Evolutionary conservation across 2,888 invertebrate genomes (phyloP).

Genomic region (Listrodromus nycthemerus): DNA sequence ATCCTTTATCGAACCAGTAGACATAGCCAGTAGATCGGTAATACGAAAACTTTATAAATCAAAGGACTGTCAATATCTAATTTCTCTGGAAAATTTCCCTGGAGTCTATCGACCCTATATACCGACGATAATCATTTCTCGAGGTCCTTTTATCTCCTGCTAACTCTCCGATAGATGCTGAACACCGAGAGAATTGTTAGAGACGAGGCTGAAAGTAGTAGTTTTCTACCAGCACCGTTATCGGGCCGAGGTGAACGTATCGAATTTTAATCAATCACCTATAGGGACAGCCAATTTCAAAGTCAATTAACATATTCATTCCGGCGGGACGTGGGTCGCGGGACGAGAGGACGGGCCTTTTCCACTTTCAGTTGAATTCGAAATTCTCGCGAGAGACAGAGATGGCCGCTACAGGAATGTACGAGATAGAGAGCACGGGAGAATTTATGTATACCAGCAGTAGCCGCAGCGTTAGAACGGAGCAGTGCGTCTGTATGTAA

Average conservation of each 20-base stretch:
- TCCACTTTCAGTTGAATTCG: constrained; percentile 65
- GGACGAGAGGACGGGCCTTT: constrained; percentile 54
- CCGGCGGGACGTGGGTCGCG: constrained; percentile 65
- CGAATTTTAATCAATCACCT: constrained; percentile 84
- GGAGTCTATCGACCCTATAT: constrained; percentile 26
- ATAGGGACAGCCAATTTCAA: constrained; percentile 81
- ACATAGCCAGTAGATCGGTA: neutral
- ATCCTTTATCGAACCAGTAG: neutral
- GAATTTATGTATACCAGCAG: constrained; percentile 55
- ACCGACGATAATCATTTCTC: constrained; percentile 50
- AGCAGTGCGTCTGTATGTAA: constrained; percentile 5
- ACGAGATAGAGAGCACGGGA: constrained; percentile 46
- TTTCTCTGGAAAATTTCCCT: constrained; percentile 58
- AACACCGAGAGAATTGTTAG: constrained; percentile 58
- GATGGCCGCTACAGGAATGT: constrained; percentile 27
- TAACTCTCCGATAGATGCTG: constrained; percentile 60
- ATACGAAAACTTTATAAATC: neutral
- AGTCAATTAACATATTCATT: constrained; percentile 83
- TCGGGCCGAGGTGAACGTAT: constrained; percentile 75
- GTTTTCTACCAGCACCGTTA: constrained; percentile 46
- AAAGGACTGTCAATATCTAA: constrained; percentile 23
- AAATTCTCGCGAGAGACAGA: constrained; percentile 54
- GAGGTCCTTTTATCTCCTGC: constrained; percentile 55
- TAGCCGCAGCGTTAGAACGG: neutral
- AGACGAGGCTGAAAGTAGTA: constrained; percentile 27